phyloP scores from a whole-genome alignment of 2,113 vertebrate genomes.

The Steatornis caripensis region DNA sequence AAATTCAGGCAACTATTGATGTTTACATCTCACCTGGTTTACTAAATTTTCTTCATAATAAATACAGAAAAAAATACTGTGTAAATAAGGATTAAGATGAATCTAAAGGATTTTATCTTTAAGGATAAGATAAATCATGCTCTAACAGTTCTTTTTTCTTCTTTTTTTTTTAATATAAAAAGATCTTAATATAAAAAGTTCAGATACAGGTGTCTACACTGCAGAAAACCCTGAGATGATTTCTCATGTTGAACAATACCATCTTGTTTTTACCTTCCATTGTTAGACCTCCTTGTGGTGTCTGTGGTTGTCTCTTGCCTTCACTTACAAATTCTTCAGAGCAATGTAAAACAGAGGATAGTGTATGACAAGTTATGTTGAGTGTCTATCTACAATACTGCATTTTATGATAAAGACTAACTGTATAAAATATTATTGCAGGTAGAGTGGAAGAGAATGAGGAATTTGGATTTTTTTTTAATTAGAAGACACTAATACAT shows the following conservation, averaged over 20 bases:
- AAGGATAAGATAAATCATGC: not conserved
- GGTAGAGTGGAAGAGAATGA: not conserved
- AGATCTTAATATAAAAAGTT: not conserved
- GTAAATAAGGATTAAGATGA: too few relatives aligned
- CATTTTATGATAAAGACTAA: not conserved
- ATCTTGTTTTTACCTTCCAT: not conserved
- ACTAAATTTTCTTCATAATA: not conserved
- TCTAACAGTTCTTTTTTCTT: not conserved
- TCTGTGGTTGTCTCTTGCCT: not conserved
- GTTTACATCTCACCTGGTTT: not conserved
- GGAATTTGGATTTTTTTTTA: not conserved
- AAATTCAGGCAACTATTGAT: too few relatives aligned
- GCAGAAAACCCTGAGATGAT: not conserved
- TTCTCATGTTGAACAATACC: not conserved
- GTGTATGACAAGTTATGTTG: not conserved
- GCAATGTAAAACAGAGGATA: not conserved
- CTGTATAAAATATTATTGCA: not conserved
- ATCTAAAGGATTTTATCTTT: too few relatives aligned
- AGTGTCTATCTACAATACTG: not conserved
- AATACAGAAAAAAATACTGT: accelerated
- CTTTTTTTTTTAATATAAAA: not conserved
- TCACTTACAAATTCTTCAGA: not conserved
- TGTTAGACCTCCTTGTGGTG: not conserved
- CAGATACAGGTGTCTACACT: not conserved
- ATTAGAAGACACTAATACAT: not conserved